phyloP scores from a whole-genome alignment of 2,888 invertebrate species.

The Nomada fucata region DNA sequence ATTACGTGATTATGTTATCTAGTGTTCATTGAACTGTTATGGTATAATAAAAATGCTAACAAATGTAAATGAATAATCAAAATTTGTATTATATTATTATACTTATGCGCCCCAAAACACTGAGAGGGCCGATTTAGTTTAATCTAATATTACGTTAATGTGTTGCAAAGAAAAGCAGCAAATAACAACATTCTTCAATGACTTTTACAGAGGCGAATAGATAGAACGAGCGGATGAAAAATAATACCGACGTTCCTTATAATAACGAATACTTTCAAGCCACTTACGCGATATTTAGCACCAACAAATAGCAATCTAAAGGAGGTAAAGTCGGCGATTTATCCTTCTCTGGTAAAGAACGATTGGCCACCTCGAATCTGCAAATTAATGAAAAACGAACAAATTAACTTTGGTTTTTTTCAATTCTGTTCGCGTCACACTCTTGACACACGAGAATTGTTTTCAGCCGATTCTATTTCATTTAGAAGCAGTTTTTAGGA shows the following conservation, averaged over 20 bases:
- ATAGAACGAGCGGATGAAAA: not conserved
- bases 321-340: constrained; percentile 75
- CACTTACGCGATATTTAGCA: constrained; percentile 81
- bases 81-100: no score
- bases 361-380: constrained; percentile 78
- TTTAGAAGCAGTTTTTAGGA: no score
- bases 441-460: not conserved
- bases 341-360: constrained; percentile 65
- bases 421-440: no score
- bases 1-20: no score
- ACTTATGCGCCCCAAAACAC: no score
- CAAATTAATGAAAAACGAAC: constrained; percentile 42
- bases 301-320: constrained; percentile 80
- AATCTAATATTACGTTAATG: no score
- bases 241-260: not conserved
- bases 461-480: not conserved
- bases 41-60: no score
- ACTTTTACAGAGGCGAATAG: no score
- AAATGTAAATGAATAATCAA: no score
- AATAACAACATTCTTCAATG: not conserved
- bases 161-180: not conserved
- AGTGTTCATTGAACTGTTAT: no score
- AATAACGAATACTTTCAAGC: not conserved
- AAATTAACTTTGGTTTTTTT: not conserved
- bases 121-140: no score